Evolutionary conservation across 2,797 vertebrate species (phyloP).

Genomic region (Eleutherodactylus coqui): DNA sequence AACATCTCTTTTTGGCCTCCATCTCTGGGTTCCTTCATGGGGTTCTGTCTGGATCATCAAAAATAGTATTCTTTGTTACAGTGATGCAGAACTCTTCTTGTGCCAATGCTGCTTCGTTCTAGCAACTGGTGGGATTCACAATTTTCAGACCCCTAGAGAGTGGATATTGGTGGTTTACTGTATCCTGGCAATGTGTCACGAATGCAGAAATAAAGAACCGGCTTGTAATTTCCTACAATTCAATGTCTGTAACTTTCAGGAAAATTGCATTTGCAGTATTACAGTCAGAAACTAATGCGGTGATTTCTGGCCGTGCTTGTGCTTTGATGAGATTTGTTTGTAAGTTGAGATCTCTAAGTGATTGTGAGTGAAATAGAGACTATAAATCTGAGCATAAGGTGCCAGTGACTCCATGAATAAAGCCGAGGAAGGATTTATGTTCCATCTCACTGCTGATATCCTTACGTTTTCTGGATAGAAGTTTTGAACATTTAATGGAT

Average conservation of each 20-base stretch:
- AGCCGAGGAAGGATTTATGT: slow-evolving; percentile 50
- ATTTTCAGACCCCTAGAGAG: too few species aligned
- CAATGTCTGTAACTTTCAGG: not conserved
- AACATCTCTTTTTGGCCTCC: too few species aligned
- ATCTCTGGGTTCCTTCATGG: too few species aligned
- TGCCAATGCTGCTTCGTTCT: not conserved
- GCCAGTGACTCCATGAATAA: slow-evolving; percentile 32
- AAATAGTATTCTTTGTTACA: too few species aligned
- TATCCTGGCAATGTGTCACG: not conserved
- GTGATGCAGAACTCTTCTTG: not conserved
- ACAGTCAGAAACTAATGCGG: slow-evolving; percentile 6
- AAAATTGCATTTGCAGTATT: slow-evolving; percentile 26
- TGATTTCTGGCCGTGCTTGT: slow-evolving; percentile 17
- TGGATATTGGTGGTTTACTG: not conserved
- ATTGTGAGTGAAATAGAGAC: slow-evolving; percentile 43
- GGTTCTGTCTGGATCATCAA: too few species aligned
- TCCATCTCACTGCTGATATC: slow-evolving; percentile 15
- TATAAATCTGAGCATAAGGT: slow-evolving; percentile 44
- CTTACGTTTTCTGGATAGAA: slow-evolving; percentile 3
- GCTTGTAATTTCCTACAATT: not conserved
- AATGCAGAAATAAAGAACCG: not conserved
- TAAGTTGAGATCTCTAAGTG: slow-evolving; percentile 45
- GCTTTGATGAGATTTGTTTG: slow-evolving; percentile 51
- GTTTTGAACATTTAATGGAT: not conserved
- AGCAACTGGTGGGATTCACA: not conserved